Percentiles rank a stretch among this genome's conserved stretches.
These are phyloP conservation scores for Blera fallax DNA, from an alignment of 2,888 invertebrate genomes.

Conservation along the genomic window DNA sequence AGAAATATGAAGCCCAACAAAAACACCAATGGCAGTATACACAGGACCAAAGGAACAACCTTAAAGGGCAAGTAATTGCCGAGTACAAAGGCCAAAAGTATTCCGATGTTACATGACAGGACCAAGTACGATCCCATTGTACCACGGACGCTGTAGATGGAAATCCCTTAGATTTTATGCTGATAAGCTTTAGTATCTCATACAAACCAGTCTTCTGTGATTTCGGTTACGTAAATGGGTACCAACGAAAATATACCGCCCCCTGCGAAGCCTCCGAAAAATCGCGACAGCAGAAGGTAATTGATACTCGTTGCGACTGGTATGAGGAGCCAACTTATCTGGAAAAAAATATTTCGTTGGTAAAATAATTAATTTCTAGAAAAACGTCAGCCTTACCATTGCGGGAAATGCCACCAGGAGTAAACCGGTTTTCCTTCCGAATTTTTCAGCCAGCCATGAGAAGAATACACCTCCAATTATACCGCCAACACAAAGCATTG, in stretches of 20 bases:
- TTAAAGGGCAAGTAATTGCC: constrained; percentile 77
- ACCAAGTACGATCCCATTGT: constrained; percentile 79
- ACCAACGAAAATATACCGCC: constrained; percentile 78
- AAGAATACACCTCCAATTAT: constrained; percentile 78
- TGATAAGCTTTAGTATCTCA: not conserved
- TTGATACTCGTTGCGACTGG: constrained; percentile 76
- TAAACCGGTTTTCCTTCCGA: constrained; percentile 77
- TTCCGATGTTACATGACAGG: constrained; percentile 78
- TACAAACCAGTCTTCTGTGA: constrained; percentile 79
- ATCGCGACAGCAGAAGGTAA: constrained; percentile 76
- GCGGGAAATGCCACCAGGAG: constrained; percentile 77
- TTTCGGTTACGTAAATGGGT: constrained; percentile 78
- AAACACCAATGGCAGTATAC: constrained; percentile 76
- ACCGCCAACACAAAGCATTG: constrained; percentile 79
- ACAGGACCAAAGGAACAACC: constrained; percentile 76
- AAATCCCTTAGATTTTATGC: not conserved
- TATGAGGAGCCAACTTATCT: constrained; percentile 79
- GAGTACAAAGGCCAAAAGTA: constrained; percentile 77
- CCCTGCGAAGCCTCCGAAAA: constrained; percentile 78
- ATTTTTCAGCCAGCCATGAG: constrained; percentile 78
- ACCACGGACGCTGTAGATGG: constrained; percentile 77
- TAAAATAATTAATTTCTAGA: not conserved
- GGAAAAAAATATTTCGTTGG: not conserved
- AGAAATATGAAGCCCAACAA: constrained; percentile 77
- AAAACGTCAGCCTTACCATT: constrained; percentile 74